Percentiles rank a stretch among this genome's conserved stretches.
These are phyloP conservation scores for Odontomyia ornata DNA, from an alignment of 2,888 invertebrate genomes.

Conservation along the genomic window DNA sequence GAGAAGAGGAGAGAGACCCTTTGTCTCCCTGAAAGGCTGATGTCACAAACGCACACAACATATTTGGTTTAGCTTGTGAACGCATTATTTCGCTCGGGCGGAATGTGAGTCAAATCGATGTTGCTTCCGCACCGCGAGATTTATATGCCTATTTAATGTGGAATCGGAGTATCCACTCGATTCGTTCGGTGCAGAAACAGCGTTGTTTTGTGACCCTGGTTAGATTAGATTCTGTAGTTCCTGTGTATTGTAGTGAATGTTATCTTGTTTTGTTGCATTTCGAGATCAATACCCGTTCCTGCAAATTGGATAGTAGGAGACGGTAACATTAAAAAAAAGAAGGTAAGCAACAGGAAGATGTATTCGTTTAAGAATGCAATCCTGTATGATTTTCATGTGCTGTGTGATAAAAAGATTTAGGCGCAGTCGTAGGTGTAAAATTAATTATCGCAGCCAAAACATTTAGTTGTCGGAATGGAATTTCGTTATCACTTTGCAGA, in stretches of 20 bases:
- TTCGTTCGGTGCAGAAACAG: not conserved
- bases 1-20: not conserved
- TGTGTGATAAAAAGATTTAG: no score
- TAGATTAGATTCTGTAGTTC: slow-evolving; percentile 22
- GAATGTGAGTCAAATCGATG: not conserved
- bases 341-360: no score
- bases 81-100: not conserved
- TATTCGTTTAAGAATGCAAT: no score
- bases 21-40: slow-evolving; percentile 21
- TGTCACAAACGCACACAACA: slow-evolving; percentile 12
- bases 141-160: not conserved
- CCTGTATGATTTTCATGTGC: no score
- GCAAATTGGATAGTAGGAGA: not conserved
- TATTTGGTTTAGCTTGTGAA: not conserved
- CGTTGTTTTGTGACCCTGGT: not conserved
- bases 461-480: not conserved
- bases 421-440: no score
- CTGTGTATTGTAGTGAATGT: not conserved
- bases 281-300: not conserved
- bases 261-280: not conserved
- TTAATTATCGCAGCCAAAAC: no score
- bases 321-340: no score
- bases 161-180: no score
- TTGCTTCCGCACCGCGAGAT: not conserved
- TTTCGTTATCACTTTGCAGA: slow-evolving; percentile 11